Conservation (phyloP, 2,888 invertebrate species). For the Brenthis hecate region DNA sequence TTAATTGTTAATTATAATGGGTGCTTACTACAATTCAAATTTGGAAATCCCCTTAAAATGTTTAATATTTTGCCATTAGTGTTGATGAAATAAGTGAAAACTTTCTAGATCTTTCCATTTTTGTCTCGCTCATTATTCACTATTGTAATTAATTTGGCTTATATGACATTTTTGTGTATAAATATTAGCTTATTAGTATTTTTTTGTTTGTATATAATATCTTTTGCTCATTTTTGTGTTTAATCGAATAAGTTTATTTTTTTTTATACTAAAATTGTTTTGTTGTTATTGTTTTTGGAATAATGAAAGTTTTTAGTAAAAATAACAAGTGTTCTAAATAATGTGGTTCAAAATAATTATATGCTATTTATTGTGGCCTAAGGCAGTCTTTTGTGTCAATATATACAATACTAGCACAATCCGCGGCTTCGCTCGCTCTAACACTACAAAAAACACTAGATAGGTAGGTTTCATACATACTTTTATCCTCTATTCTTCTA, state of each 20-base stretch:
- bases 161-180: constrained; percentile 13
- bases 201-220: constrained; percentile 39
- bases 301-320: constrained; percentile 2
- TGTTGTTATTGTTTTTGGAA: constrained; percentile 11
- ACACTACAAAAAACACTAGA: too few relatives aligned
- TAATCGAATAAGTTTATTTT: constrained; percentile 36
- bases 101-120: neutral
- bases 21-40: too few relatives aligned
- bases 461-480: too few relatives aligned
- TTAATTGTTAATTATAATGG: too few relatives aligned
- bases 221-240: constrained; percentile 40
- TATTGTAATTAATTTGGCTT: constrained; percentile 10
- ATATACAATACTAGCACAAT: neutral
- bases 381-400: neutral
- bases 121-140: constrained; percentile 17
- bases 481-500: too few relatives aligned
- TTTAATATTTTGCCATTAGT: too few relatives aligned
- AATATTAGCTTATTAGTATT: constrained; percentile 20
- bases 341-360: neutral
- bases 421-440: too few relatives aligned
- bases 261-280: neutral
- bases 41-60: too few relatives aligned
- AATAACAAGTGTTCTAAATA: constrained; percentile 1
- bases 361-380: constrained; percentile 13
- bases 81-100: too few relatives aligned